A percentile compares a stretch with the other conserved stretches of the same genome.
These are phyloP conservation scores for Cydia pomonella DNA, from an alignment of 1,140 invertebrate genomes.

Conservation along the genomic window DNA sequence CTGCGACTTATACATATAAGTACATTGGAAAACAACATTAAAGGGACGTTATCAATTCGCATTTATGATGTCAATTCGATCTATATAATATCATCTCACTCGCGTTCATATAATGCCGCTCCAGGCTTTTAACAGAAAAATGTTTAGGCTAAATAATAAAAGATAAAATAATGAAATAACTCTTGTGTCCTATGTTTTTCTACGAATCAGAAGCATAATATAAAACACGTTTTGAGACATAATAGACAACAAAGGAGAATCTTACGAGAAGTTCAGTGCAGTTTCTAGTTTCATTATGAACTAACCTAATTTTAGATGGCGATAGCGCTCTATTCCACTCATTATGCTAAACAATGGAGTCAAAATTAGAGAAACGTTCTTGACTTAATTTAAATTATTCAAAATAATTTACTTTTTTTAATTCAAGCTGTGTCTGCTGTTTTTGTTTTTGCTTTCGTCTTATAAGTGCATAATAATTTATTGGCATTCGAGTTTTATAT, in stretches of 20 bases:
- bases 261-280: conserved; percentile 9
- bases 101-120: too few species aligned
- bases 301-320: not conserved
- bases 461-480: too few species aligned
- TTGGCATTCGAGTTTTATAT: too few species aligned
- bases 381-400: not conserved
- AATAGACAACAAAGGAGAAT: not conserved
- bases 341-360: not conserved
- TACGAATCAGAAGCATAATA: not conserved
- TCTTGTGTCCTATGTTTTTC: not conserved
- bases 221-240: not conserved
- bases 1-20: too few species aligned
- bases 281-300: conserved; percentile 12
- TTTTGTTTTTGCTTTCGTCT: too few species aligned
- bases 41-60: too few species aligned
- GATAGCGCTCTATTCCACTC: not conserved
- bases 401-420: not conserved
- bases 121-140: too few species aligned
- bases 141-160: too few species aligned
- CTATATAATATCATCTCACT: too few species aligned
- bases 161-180: too few species aligned
- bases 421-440: not conserved
- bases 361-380: not conserved
- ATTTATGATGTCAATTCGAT: too few species aligned
- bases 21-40: too few species aligned